Percentiles rank a stretch among this genome's conserved stretches.
phyloP scores from a whole-genome alignment of 1,140 invertebrate species.

The Nautilus pompilius region DNA sequence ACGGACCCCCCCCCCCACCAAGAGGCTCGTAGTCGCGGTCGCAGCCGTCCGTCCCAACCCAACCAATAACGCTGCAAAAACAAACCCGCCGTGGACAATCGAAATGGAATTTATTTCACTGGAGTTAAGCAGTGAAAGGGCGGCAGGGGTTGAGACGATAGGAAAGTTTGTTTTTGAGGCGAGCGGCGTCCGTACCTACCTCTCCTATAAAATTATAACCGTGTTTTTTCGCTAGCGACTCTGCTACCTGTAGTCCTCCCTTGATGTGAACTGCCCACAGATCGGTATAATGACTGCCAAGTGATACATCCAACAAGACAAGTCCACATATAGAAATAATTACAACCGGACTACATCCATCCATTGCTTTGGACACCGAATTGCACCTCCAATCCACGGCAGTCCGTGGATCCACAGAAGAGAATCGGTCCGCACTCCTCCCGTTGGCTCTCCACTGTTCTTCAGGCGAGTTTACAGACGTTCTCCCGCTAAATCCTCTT shows the following conservation, averaged over 20 bases:
- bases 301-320: constrained; percentile 22
- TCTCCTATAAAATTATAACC: constrained; percentile 36
- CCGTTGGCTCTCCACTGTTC: constrained; percentile 16
- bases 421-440: constrained; percentile 1
- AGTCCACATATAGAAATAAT: constrained; percentile 29
- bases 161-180: too few relatives aligned
- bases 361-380: constrained; percentile 22
- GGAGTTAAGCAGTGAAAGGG: too few relatives aligned
- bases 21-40: too few relatives aligned
- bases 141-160: too few relatives aligned
- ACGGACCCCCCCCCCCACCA: too few relatives aligned
- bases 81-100: too few relatives aligned
- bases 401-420: not conserved
- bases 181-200: constrained; percentile 25
- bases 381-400: constrained; percentile 7
- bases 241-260: constrained; percentile 33
- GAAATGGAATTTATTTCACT: too few relatives aligned
- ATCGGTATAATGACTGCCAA: constrained; percentile 31
- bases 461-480: not conserved
- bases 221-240: constrained; percentile 28
- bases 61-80: too few relatives aligned
- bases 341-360: constrained; percentile 24
- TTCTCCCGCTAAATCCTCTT: not conserved
- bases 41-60: too few relatives aligned
- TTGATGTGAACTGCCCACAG: constrained; percentile 37